Percentiles rank a stretch among this genome's conserved stretches.
Evolutionary conservation across 37 sponge, comb jelly and placozoan species (phyloP).

Genomic region (Lycopodina hypogea): DNA sequence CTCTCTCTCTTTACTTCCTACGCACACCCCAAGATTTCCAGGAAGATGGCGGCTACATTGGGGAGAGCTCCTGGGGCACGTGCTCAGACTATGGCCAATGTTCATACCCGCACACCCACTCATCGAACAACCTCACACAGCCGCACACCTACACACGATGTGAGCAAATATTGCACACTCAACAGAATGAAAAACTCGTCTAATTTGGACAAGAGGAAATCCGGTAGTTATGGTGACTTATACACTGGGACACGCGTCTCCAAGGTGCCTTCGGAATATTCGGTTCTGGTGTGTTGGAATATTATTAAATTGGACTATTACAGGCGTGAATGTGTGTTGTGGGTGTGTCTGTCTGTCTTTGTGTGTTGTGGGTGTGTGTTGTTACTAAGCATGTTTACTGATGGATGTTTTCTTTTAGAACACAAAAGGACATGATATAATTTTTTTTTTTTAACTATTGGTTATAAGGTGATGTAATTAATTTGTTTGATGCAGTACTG

Average conservation of each 20-base stretch:
- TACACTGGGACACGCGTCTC: constrained; percentile 42
- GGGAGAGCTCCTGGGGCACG: not conserved
- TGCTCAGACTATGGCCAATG: not conserved
- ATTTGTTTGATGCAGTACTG: too few species aligned
- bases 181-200: constrained; percentile 1
- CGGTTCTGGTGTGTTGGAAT: constrained; percentile 15
- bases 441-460: too few species aligned
- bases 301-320: too few species aligned
- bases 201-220: not conserved
- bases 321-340: too few species aligned
- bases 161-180: constrained; percentile 10
- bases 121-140: not conserved
- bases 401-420: too few species aligned
- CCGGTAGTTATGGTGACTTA: constrained; percentile 10
- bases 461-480: too few species aligned
- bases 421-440: too few species aligned
- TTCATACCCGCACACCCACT: not conserved
- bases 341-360: too few species aligned
- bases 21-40: too few species aligned
- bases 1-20: constrained; percentile 3
- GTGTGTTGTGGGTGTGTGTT: too few species aligned
- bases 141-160: not conserved
- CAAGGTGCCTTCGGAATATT: constrained; percentile 31
- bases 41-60: not conserved
- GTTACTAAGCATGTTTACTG: too few species aligned